Conservation (phyloP, 2,797 vertebrate genomes). For the Podarcis lilfordi region DNA sequence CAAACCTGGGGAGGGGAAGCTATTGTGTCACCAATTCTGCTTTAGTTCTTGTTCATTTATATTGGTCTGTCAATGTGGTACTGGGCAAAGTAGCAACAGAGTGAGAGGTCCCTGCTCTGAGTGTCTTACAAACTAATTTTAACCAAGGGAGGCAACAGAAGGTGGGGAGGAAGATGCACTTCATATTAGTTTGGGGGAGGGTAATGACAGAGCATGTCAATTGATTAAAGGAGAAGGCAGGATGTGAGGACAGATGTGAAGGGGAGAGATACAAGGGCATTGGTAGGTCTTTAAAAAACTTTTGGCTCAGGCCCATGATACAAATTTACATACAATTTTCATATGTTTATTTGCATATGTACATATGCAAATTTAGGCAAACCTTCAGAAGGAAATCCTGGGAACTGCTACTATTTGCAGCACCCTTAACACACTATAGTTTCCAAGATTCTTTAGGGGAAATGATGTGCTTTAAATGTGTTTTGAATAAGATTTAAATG, state of each 20-base stretch:
- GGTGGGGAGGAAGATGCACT: background rate
- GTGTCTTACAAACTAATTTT: background rate
- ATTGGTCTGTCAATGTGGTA: background rate
- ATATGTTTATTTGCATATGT: no score
- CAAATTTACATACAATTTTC: no score
- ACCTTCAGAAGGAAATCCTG: no score
- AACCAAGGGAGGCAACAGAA: background rate
- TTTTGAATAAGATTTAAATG: no score
- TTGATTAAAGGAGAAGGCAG: background rate
- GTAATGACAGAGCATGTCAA: background rate
- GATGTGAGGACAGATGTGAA: background rate
- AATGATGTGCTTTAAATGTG: no score
- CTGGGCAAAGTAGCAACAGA: background rate
- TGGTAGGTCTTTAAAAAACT: no score
- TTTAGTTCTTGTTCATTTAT: background rate
- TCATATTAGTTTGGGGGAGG: background rate
- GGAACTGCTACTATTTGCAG: no score
- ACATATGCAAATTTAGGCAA: no score
- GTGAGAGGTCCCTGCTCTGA: background rate
- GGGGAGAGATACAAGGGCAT: background rate
- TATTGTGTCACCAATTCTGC: background rate
- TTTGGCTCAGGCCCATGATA: no score
- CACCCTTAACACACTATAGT: no score
- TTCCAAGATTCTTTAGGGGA: no score
- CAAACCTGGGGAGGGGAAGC: background rate